Base-by-base conservation (phyloP, 1,140 invertebrate genomes). In the Druon quercuslanigerum region DNA sequence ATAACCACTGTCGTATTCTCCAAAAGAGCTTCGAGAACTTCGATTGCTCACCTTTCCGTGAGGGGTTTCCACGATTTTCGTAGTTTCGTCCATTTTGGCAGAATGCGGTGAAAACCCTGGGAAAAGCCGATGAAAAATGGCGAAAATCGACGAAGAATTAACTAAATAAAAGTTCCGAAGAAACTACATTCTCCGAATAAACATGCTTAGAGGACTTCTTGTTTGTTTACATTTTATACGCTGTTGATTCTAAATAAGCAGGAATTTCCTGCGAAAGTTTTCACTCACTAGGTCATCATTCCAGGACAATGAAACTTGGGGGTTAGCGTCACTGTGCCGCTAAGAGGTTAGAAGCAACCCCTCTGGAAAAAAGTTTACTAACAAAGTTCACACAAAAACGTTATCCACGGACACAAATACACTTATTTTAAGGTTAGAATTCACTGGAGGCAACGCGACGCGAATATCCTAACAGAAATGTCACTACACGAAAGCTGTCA, bases 1-100 rank as follows among this genome's bases (percentile, higher is more conserved):
- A 33, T 90, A 90, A 5, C 89, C 89, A 33, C 89, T 90, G 76
- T 90, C 88, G 11, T 71, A 71, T 12, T 81, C 84, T 51, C 83
- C 84, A 50, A 83, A 82, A 11, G 76, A 81, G 17, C 72, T 77
- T 40, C 71, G 81, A 13, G 74, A 71, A 66, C 66, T 74, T 9
- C 71, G 70, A 33, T 20, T 66, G 50, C 76, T 73, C 50, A 77
- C 46, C 52, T 72, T 71, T 11, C 71, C 52, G 25, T 57, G 72
- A 17, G 79, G 60, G 9, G 81, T 82, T 16, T 79, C 77, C 17
- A 57, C 50, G 11, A 80, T 74, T 2, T 79, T 74, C 51, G 76
- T 33, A 13, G 57, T 13, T 11, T 85, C 81, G 25, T 85, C 79
- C 84, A 86, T 87, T 60, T 81, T 78, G n/a, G 72, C 76, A 71